These are phyloP conservation scores for Agrotis exclamationis DNA, from an alignment of 2,888 invertebrate genomes.

Conservation along the genomic window DNA sequence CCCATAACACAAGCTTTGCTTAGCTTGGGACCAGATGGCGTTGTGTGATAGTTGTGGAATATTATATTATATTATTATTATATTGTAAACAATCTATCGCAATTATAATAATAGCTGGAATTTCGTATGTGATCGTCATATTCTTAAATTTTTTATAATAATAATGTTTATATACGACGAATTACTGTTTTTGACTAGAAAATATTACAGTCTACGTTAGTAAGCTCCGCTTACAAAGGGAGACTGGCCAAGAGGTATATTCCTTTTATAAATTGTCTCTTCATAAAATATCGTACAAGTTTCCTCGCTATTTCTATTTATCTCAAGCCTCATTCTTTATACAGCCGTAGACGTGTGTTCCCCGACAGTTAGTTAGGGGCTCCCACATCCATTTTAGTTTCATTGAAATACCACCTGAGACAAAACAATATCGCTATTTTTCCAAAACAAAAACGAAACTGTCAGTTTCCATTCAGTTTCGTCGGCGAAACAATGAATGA, in stretches of 20 bases:
- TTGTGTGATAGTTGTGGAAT: too few species aligned
- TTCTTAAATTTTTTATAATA: not conserved
- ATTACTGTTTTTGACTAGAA: conserved; percentile 25
- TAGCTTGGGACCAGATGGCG: too few species aligned
- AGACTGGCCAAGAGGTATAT: conserved; percentile 36
- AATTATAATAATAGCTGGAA: too few species aligned
- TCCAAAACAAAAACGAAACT: conserved; percentile 76
- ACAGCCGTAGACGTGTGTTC: conserved; percentile 45
- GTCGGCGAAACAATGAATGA: conserved; percentile 83
- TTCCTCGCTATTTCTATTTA: conserved; percentile 57
- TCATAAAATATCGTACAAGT: conserved; percentile 56
- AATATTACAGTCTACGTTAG: conserved; percentile 1
- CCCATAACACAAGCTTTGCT: too few species aligned
- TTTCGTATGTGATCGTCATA: too few species aligned
- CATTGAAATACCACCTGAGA: conserved; percentile 63
- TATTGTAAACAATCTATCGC: too few species aligned
- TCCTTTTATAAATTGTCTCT: conserved; percentile 55
- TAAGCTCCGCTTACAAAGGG: conserved; percentile 12
- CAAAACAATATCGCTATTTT: conserved; percentile 74
- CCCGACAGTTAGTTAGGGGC: conserved; percentile 57
- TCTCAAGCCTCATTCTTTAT: conserved; percentile 60
- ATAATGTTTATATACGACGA: not conserved
- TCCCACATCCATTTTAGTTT: conserved; percentile 56
- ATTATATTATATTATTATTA: too few species aligned
- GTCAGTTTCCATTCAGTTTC: conserved; percentile 75